Evolutionary conservation across 2,888 invertebrate genomes (phyloP).

Genomic region (Cryptocephalus primarius): DNA sequence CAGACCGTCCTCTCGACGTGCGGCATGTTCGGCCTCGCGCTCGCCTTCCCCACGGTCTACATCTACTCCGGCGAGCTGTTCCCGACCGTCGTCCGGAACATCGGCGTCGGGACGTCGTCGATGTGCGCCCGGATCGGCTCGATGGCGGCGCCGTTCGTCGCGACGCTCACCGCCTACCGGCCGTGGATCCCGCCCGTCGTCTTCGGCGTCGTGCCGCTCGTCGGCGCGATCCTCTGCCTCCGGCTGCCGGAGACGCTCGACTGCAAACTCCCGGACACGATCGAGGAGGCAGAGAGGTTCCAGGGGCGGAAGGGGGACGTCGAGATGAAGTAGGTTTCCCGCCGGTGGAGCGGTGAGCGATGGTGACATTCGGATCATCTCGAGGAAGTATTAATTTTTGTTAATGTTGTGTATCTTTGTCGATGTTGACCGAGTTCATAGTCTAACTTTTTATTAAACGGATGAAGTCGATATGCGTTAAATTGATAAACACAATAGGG

Average conservation of each 20-base stretch:
- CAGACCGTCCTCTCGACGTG: slow-evolving; percentile 56
- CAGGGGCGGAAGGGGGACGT: too few relatives aligned
- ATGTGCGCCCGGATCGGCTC: slow-evolving; percentile 80
- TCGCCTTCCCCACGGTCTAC: slow-evolving; percentile 77
- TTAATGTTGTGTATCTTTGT: too few relatives aligned
- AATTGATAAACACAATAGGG: too few relatives aligned
- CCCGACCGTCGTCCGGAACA: slow-evolving; percentile 80
- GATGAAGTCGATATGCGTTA: too few relatives aligned
- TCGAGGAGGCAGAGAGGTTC: slow-evolving; percentile 59
- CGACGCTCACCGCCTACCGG: slow-evolving; percentile 44
- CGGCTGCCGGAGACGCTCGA: slow-evolving; percentile 70
- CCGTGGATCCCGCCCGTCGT: slow-evolving; percentile 54
- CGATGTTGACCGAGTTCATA: too few relatives aligned
- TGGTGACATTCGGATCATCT: too few relatives aligned
- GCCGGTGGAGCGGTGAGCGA: too few relatives aligned
- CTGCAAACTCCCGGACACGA: slow-evolving; percentile 64
- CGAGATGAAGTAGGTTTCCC: too few relatives aligned
- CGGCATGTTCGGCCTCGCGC: slow-evolving; percentile 71
- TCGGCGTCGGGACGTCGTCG: slow-evolving; percentile 76
- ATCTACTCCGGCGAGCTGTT: slow-evolving; percentile 81
- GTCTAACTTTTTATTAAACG: too few relatives aligned
- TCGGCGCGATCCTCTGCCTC: slow-evolving; percentile 56
- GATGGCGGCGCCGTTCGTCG: slow-evolving; percentile 74
- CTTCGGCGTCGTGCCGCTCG: slow-evolving; percentile 58
- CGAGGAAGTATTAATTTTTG: too few relatives aligned